These are phyloP conservation scores for Nephrotoma flavescens DNA, from an alignment of 2,888 invertebrate species.

Conservation along the genomic window DNA sequence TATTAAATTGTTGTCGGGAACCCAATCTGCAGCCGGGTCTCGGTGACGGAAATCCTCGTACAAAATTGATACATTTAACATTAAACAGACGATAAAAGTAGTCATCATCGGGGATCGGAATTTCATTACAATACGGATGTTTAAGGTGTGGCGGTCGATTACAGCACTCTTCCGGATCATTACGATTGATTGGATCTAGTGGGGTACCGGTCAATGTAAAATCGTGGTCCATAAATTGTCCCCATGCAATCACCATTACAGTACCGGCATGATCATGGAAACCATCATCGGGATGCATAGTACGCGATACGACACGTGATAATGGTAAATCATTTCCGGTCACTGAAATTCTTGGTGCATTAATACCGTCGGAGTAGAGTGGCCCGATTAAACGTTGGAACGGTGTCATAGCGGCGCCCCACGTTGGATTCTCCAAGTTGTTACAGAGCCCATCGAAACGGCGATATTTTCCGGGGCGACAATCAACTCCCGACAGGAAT, in stretches of 20 bases:
- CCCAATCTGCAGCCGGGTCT: constrained; percentile 78
- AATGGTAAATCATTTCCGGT: constrained; percentile 64
- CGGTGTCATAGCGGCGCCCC: constrained; percentile 75
- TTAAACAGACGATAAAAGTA: constrained; percentile 77
- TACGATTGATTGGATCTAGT: constrained; percentile 68
- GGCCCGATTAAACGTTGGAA: constrained; percentile 65
- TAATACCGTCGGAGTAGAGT: constrained; percentile 71
- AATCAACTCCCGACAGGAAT: constrained; percentile 73
- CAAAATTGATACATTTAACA: constrained; percentile 79
- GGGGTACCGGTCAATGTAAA: constrained; percentile 80
- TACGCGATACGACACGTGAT: constrained; percentile 73
- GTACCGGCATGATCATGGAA: constrained; percentile 89
- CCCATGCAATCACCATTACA: constrained; percentile 88
- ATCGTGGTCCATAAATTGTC: constrained; percentile 91
- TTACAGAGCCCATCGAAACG: constrained; percentile 80
- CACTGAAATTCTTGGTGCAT: constrained; percentile 64
- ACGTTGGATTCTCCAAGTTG: constrained; percentile 74
- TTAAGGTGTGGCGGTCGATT: constrained; percentile 64
- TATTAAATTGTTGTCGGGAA: constrained; percentile 72
- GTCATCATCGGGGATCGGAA: constrained; percentile 75
- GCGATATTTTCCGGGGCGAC: constrained; percentile 75
- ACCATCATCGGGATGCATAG: constrained; percentile 85
- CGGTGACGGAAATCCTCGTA: constrained; percentile 74
- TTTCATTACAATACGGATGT: constrained; percentile 85
- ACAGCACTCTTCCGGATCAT: constrained; percentile 86